Base-by-base conservation (phyloP, 2,888 invertebrate species). In the Antitype chi region DNA sequence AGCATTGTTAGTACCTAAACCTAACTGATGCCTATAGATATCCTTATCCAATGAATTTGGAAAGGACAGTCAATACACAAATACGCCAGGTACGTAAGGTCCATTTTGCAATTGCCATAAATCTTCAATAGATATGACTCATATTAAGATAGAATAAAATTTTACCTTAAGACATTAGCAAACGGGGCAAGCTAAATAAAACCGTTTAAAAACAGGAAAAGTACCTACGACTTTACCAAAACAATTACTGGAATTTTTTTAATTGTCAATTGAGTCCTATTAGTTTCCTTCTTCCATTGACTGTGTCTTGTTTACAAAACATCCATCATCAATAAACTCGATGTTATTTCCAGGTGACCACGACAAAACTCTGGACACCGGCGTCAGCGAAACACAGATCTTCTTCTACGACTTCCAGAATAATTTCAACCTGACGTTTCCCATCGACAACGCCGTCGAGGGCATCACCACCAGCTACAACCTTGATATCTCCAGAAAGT, bases 361-460 rank as follows among this genome's bases (percentile, higher is more conserved):
- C 85, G 92, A 93, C 85, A 94, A 93, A 82, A 89, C 88, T 0
- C 81, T 92, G n/a, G 87, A 94, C 76, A 87, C 92, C 9, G 94
- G 94, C 72, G 92, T 96, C 74, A 94, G 94, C 76, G 93, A 93
- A 69, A 88, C 93, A 0, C 90, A 93, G 78, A 90, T 96, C 1
- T 96, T 92, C 86, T 93, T 96, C 87, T 96, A 96, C 86, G 96
- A 96, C 84, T 96, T 96, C 89, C 90, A 94, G 66, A 95, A 96
- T 80, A 93, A 96, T 78, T 93, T 92, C 85, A 95, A 95, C 84
- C 80, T 94, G 13, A 91, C 91, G 2, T 94, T 90, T 68, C 93
- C 91, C 0, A 93, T 96, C 28, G 91, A 93, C 28, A 85, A 83
- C 1, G 96, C 95, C 0, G 91, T 90, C 0, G 90, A 93, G 60